A percentile compares a stretch with the other conserved stretches of the same genome.
These are phyloP conservation scores for Spea bombifrons DNA, from an alignment of 2,113 vertebrate species.

Conservation along the genomic window DNA sequence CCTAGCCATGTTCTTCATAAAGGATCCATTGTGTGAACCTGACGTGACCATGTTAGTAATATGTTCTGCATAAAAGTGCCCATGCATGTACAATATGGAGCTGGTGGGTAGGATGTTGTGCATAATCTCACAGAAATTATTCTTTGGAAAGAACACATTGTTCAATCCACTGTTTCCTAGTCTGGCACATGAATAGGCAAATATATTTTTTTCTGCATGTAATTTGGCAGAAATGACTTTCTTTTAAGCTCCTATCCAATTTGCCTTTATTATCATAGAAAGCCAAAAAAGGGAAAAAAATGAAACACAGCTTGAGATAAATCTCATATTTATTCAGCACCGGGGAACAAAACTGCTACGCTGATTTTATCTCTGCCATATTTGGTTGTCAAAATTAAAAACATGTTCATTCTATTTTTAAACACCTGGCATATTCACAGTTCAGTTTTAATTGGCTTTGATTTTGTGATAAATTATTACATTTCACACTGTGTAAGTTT, in stretches of 20 bases:
- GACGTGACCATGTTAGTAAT: too few species aligned
- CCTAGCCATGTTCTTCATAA: too few species aligned
- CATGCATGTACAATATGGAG: too few species aligned
- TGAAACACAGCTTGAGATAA: background rate
- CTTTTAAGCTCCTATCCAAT: background rate
- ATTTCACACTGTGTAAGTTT: constrained; percentile 39
- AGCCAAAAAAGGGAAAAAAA: background rate
- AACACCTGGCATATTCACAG: constrained; percentile 39
- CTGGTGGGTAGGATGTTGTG: too few species aligned
- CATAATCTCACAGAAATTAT: too few species aligned
- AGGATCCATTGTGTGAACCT: too few species aligned
- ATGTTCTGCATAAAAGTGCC: too few species aligned
- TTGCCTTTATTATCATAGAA: background rate
- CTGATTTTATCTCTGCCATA: constrained; percentile 13
- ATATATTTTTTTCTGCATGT: background rate
- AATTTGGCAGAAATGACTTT: background rate
- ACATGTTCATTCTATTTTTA: constrained; percentile 46
- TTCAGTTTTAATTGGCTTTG: constrained; percentile 43
- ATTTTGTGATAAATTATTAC: constrained; percentile 41
- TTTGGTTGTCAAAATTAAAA: constrained; percentile 32
- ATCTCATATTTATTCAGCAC: constrained; percentile 10
- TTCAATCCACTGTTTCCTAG: background rate
- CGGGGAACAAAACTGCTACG: constrained; percentile 9
- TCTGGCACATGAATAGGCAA: background rate
- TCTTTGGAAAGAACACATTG: background rate